Evolutionary conservation across 92 coral and sea anemone genomes (phyloP).

Genomic region (Phenganax stokvisi): DNA sequence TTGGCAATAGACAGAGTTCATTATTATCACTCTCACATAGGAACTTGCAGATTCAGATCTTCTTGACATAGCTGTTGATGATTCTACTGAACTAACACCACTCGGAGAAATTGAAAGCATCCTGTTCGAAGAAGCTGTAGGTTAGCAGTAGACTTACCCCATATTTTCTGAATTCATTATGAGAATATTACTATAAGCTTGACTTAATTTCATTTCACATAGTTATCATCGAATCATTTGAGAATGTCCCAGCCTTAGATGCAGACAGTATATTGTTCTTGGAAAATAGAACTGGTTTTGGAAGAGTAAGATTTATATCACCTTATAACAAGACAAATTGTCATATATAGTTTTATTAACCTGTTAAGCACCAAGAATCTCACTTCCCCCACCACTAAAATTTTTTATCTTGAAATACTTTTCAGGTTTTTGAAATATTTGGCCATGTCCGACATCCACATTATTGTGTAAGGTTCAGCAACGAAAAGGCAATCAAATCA

Average conservation of each 20-base stretch:
- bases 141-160: neutral
- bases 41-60: constrained; percentile 75
- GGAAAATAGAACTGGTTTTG: constrained; percentile 66
- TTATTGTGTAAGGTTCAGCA: constrained; percentile 77
- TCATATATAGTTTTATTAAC: neutral
- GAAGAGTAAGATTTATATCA: constrained; percentile 50
- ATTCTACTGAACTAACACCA: constrained; percentile 52
- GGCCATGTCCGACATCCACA: constrained; percentile 90
- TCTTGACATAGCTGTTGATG: constrained; percentile 54
- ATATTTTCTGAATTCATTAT: neutral
- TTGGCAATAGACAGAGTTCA: neutral
- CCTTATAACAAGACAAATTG: neutral
- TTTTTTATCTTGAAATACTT: neutral
- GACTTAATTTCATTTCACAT: neutral
- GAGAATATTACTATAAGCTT: neutral
- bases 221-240: constrained; percentile 74
- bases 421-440: constrained; percentile 91
- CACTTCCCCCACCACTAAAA: neutral
- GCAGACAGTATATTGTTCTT: constrained; percentile 69
- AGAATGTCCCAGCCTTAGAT: constrained; percentile 75
- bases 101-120: constrained; percentile 67
- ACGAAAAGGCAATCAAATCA: constrained; percentile 51
- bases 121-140: constrained; percentile 41
- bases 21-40: constrained; percentile 29
- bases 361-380: neutral